Evolutionary conservation across 2,888 invertebrate genomes (phyloP), one percentile per base, ranked within the genome.

Genomic region (Cosmia pyralina): DNA sequence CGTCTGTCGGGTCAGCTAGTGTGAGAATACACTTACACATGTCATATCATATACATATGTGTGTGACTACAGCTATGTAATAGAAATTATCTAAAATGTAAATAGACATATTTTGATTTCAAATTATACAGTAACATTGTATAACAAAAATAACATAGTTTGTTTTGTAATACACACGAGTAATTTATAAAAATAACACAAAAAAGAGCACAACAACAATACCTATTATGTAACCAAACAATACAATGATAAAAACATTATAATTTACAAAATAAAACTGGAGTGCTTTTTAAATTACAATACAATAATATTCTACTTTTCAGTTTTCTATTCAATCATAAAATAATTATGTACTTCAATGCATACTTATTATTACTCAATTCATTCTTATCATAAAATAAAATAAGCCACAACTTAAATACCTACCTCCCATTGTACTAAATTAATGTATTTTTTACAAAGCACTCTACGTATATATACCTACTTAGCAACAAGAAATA

Each of bases 361-460:
- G 19, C 34, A 38, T 13, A 22, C 1, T 3, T 17, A n/a, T n/a
- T n/a, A n/a, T n/a, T n/a, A 38, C 41, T 38, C 38, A 38, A 28
- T 2, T 28, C 1, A 2, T 38, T 38, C 38, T 4, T 34, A 34
- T 34, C 2, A 38, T 38, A 38, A 38, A 38, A 38, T 5, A 38
- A 38, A 38, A 38, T 38, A 4, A 38, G 15, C 17, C 10, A 28
- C 53, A 17, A 11, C 7, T 13, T 10, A 22, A 38, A 28, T 13
- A 2, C 6, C 3, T 8, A 46, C 44, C 13, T n/a, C n/a, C 28
- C 4, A 46, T 57, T 81, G 59, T 60, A 58, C 13, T 64, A 58
- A 71, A 7, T 19, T 67, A 72, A 67, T 69, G 62, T 72, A 13
- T 44, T 64, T 69, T 55, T 48, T 60, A 77, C 69, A 80, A 69